Base-by-base conservation (phyloP, 2,797 vertebrate genomes). In the Gallirallus australis region DNA sequence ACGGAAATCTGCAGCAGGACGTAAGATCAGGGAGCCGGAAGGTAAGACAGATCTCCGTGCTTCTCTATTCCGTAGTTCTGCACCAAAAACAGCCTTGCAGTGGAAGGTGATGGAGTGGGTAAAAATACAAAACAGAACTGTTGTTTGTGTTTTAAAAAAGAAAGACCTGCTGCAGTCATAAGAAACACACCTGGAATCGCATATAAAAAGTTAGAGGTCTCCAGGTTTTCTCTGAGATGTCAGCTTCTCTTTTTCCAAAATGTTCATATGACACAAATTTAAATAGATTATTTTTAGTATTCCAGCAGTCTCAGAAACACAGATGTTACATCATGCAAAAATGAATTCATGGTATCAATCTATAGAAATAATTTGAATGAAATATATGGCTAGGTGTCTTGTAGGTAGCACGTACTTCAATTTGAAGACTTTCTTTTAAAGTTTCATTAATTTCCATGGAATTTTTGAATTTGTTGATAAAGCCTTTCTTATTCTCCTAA, bases 21-120 rank as follows among this genome's bases (percentile, higher is more conserved):
- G 99, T 61, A 99, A 98, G 95, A 99, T 99, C 96, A 98, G 99
- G 94, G 99, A 99, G 54, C 98, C 98, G 52, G 98, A 99, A 96
- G 98, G 98, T 98, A 97, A 96, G 95, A 85, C 12, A 45, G 28
- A 61, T 75, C 17, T 76, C 42, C 45, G 2, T 80, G 66, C 12
- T 86, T 94, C 52, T 82, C 8, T 59, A 8, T 47, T 19, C 12
- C 12, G 5, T 47, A 42, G 40, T 66, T 68, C 64, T 86, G 27
- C 37, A 57, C 31, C 33, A 89, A 81, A 42, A 78, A 56, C 24
- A 59, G 79, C 54, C 31, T 68, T 82, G 30, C 3, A 2, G 17
- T 80, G 56, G 53, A 84, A 90, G 35, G 9, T 57, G 31, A 53
- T 66, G 66, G 53, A 78, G 27, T 42, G 31, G 21, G 35, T 54